Evolutionary conservation across 2,797 vertebrate species (phyloP).

Genomic region (Dicrostonyx torquatus): DNA sequence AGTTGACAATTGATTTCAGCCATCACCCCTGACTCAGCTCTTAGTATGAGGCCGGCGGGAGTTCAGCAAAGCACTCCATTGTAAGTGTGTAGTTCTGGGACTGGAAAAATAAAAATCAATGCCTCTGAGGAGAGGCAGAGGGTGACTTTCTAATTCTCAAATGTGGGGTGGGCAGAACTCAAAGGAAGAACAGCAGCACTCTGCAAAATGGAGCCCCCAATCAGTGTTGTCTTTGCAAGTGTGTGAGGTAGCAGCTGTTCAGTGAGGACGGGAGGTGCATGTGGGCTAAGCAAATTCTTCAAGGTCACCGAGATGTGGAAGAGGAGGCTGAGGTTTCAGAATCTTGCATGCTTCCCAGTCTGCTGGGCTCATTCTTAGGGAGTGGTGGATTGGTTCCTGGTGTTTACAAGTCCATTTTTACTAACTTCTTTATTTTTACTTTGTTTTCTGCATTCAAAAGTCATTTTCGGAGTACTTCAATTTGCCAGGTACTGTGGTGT

Average conservation of each 20-base stretch:
- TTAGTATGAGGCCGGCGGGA: neutral
- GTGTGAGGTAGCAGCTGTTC: neutral
- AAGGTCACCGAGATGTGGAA: neutral
- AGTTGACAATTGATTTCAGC: neutral
- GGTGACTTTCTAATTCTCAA: neutral
- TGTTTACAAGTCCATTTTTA: neutral
- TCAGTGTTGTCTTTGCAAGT: neutral
- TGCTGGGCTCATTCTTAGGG: neutral
- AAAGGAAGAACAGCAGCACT: neutral
- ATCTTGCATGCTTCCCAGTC: fast-evolving
- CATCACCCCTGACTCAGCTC: neutral
- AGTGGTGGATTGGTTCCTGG: neutral
- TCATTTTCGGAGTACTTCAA: neutral
- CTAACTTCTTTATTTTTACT: slow-evolving; percentile 5
- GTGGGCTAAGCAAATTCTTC: neutral
- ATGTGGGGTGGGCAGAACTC: too few species aligned
- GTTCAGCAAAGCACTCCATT: neutral
- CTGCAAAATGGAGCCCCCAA: neutral
- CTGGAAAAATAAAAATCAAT: neutral
- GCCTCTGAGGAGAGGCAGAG: neutral
- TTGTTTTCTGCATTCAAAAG: neutral
- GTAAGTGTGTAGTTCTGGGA: neutral
- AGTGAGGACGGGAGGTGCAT: neutral
- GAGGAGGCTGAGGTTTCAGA: neutral
- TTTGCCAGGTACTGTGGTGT: neutral